These are phyloP conservation scores for Scleropages formosus DNA, from an alignment of 2,797 vertebrate species.

Conservation along the genomic window DNA sequence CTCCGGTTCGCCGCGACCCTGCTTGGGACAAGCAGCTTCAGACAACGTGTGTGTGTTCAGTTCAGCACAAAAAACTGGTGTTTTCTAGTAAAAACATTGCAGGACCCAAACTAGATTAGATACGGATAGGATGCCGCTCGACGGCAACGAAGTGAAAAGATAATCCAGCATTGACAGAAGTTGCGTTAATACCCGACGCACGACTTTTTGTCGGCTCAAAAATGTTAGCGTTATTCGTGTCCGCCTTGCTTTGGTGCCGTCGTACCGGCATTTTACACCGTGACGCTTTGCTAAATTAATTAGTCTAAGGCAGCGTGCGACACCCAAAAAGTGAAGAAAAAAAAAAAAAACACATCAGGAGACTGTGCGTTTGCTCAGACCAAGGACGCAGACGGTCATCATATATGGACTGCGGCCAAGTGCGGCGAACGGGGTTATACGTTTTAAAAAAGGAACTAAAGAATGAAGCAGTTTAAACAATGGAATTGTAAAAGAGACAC, in stretches of 20 bases:
- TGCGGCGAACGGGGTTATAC: neutral
- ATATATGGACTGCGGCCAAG: constrained; percentile 19
- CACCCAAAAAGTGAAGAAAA: no score
- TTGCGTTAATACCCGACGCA: neutral
- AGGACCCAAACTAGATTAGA: neutral
- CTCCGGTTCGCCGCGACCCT: no score
- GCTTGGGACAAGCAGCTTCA: no score
- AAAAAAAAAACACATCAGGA: constrained; percentile 67
- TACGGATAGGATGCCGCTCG: neutral
- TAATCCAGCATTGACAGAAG: neutral
- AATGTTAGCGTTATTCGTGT: constrained; percentile 1
- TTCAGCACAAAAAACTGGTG: no score
- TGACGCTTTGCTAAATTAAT: constrained; percentile 59
- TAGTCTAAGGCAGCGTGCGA: constrained; percentile 53
- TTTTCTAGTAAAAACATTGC: no score
- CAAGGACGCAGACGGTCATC: constrained; percentile 21
- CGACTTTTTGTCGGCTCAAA: neutral
- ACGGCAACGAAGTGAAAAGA: neutral
- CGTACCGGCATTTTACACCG: constrained; percentile 52
- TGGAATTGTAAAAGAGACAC: no score
- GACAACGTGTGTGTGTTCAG: no score
- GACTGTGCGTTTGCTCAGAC: constrained; percentile 20
- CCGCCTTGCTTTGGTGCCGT: constrained; percentile 16
- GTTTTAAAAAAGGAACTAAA: no score
- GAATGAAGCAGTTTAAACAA: no score